Percentiles rank a stretch among this genome's conserved stretches.
Conservation (phyloP, 2,888 invertebrate species). For the Eupithecia vulgata region DNA sequence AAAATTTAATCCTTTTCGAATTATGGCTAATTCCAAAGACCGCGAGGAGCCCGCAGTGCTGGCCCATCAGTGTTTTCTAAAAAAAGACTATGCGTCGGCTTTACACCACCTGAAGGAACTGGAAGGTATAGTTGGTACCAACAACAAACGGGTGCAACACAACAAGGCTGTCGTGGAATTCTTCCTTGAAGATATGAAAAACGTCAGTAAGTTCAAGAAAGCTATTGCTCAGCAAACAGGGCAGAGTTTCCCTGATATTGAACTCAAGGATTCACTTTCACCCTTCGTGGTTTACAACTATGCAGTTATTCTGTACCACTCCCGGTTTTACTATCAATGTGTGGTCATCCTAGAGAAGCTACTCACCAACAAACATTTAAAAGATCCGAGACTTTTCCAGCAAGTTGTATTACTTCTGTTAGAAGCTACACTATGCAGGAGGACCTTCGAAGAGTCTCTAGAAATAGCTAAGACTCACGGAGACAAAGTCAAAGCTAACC, state of each 20-base stretch:
- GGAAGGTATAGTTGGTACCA: constrained; percentile 82
- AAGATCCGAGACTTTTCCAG: constrained; percentile 69
- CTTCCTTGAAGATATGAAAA: constrained; percentile 88
- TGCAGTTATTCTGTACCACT: constrained; percentile 90
- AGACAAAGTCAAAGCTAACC: constrained; percentile 65
- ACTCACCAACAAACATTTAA: constrained; percentile 65
- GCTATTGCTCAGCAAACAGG: constrained; percentile 86
- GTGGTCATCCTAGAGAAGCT: constrained; percentile 73
- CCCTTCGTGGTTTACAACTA: constrained; percentile 89
- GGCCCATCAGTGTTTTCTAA: constrained; percentile 85
- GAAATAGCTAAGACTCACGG: constrained; percentile 71
- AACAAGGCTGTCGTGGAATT: constrained; percentile 94
- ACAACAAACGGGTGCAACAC: constrained; percentile 90
- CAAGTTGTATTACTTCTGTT: constrained; percentile 69
- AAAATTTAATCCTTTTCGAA: neutral
- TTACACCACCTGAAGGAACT: constrained; percentile 86
- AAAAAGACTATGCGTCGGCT: constrained; percentile 85
- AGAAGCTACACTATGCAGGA: constrained; percentile 74
- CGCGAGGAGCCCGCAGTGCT: constrained; percentile 82
- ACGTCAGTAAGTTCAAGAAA: constrained; percentile 89
- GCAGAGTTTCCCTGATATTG: constrained; percentile 74
- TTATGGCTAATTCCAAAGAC: constrained; percentile 68
- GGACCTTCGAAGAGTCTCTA: constrained; percentile 74
- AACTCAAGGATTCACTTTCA: constrained; percentile 65
- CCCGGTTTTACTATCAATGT: constrained; percentile 89